Evolutionary conservation across 2,113 vertebrate genomes (phyloP).

Genomic region (Sphyrna mokarran): DNA sequence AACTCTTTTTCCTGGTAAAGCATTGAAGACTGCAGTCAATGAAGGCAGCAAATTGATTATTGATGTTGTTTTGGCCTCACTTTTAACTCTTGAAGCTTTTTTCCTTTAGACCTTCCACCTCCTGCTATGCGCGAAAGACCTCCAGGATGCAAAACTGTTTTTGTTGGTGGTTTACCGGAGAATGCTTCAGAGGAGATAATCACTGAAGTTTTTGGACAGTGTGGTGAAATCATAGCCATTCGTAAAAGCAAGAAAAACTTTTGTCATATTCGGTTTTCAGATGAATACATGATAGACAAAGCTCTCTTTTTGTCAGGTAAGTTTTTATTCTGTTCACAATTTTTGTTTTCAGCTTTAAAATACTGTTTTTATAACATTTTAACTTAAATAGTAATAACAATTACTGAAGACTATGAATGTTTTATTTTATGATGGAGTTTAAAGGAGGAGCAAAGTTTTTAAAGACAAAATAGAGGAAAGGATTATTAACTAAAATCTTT

Average conservation of each 20-base stretch:
- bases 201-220: constrained; percentile 89
- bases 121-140: constrained; percentile 86
- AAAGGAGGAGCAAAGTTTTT: not conserved
- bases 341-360: not conserved
- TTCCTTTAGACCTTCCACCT: constrained; percentile 75
- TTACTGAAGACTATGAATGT: not conserved
- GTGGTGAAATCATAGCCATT: constrained; percentile 85
- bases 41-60: not conserved
- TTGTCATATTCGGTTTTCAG: constrained; percentile 88
- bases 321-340: constrained; percentile 37
- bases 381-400: not conserved
- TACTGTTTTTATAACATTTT: not conserved
- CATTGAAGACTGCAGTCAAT: not conserved
- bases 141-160: constrained; percentile 91
- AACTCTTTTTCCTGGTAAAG: not conserved
- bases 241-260: constrained; percentile 96
- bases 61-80: not conserved
- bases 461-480: not conserved
- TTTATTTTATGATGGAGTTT: not conserved
- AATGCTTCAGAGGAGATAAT: constrained; percentile 84
- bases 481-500: not conserved
- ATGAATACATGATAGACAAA: constrained; percentile 88
- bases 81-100: constrained; percentile 18
- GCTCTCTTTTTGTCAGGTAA: constrained; percentile 86
- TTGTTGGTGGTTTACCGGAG: constrained; percentile 88